These are phyloP conservation scores for Pocota personata DNA, from an alignment of 2,888 invertebrate genomes.

Conservation along the genomic window DNA sequence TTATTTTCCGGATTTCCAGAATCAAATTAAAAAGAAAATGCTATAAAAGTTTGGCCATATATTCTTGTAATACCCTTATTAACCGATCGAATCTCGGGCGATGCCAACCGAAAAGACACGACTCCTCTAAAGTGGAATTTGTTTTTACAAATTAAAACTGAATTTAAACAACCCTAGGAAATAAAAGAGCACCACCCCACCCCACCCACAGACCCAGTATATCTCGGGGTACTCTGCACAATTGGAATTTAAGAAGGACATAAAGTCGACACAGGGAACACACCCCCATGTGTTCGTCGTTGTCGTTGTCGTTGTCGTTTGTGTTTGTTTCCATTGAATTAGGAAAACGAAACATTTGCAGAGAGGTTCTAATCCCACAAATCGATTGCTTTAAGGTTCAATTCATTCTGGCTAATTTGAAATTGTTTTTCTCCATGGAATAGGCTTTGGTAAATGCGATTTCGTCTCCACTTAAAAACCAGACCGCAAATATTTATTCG, in stretches of 20 bases:
- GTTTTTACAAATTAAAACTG: conserved; percentile 57
- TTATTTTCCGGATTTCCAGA: conserved; percentile 15
- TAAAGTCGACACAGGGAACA: conserved; percentile 42
- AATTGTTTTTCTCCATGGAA: conserved; percentile 2
- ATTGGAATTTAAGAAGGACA: conserved; percentile 58
- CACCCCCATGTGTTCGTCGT: conserved; percentile 2
- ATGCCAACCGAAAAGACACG: conserved; percentile 13
- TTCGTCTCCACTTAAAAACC: not conserved
- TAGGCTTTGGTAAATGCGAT: not conserved
- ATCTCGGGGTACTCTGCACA: conserved; percentile 20
- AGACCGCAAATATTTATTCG: conserved; percentile 14
- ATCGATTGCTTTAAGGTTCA: conserved; percentile 53
- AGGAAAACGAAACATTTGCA: conserved; percentile 32
- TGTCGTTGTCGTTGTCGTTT: not conserved
- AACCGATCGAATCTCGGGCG: conserved; percentile 41
- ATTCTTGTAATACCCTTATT: conserved; percentile 47
- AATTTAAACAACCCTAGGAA: conserved; percentile 53
- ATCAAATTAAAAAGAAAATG: conserved; percentile 43
- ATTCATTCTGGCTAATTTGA: conserved; percentile 27
- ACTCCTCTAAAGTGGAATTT: conserved; percentile 21
- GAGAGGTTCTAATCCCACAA: conserved; percentile 42
- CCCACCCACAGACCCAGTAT: conserved; percentile 23
- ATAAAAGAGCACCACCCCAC: conserved; percentile 11
- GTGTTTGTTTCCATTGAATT: conserved; percentile 36
- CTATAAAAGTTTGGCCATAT: conserved; percentile 52